Evolutionary conservation across 2,113 vertebrate genomes (phyloP), one percentile per base, ranked within the genome.

Genomic region (Ictidomys tridecemlineatus): DNA sequence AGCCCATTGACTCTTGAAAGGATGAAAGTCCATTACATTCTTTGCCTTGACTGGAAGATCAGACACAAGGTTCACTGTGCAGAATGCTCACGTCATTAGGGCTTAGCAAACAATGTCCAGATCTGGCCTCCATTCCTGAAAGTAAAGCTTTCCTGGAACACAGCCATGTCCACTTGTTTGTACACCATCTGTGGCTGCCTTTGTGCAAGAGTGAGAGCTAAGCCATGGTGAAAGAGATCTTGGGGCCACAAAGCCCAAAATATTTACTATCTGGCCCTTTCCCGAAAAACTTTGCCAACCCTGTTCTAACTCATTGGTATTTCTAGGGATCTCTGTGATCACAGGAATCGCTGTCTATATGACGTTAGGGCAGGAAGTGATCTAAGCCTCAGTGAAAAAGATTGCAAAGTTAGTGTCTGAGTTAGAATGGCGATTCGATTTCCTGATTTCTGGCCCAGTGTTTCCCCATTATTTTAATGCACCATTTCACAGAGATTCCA

Each of bases 1-100:
- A 32, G 77, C 9, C 30, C 0, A 0, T 1, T 4, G 51, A 22
- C 48, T 26, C 37, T 1, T 8, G 8, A 45, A 42, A 61, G 5
- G 45, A 37, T 1, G 12, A 34, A 22, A 58, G 42, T 3, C 10
- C 32, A 39, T 65, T 17, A 5, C 8, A 45, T 28, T 20, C 22
- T 32, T 72, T 67, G 70, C 77, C 80, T 30, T 77, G 72, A 37
- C 0, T 63, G 34, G 89, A 84, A 95, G 51, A 45, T 45, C 22
- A 63, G 77, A 53, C 4, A 2, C 1, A 11, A 65, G 72, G 28
- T 14, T 73, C 45, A 13, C 24, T n/a, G 12, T 37, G 65, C 72
- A 73, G 72, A 83, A 37, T 28, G 79, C 45, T 89, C n/a, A 58
- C 37, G 22, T 34, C 56, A 48, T 34, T 0, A 24, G 56, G 74